Conservation (phyloP, 1,140 invertebrate genomes). For the Drosophila orena region DNA sequence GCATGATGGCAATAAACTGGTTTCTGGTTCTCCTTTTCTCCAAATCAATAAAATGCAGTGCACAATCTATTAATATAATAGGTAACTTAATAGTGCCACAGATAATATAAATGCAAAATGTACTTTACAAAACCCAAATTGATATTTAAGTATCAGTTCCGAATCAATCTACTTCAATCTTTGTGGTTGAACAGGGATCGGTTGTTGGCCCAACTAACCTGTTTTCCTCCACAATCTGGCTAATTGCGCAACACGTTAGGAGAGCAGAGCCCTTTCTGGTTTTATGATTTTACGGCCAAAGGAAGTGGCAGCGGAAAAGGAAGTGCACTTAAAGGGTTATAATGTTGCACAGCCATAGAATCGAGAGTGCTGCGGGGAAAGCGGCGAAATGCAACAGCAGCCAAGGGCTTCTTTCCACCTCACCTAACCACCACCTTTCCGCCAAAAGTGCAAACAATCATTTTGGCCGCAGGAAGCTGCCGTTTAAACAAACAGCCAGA, state of each 20-base stretch:
- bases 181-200: no score
- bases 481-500: slow-evolving; percentile 74
- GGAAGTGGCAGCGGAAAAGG: slow-evolving; percentile 47
- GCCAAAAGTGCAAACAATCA: slow-evolving; percentile 72
- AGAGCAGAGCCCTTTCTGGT: slow-evolving; percentile 27
- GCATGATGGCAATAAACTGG: slow-evolving; percentile 13
- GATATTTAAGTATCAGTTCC: background rate
- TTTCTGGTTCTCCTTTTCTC: slow-evolving; percentile 6
- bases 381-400: slow-evolving; percentile 14
- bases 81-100: background rate
- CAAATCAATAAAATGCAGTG: slow-evolving; percentile 32
- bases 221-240: slow-evolving; percentile 23
- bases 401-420: slow-evolving; percentile 10
- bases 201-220: slow-evolving; percentile 9
- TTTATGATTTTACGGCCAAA: slow-evolving; percentile 23
- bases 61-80: background rate
- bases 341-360: background rate
- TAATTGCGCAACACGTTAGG: slow-evolving; percentile 32
- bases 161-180: background rate
- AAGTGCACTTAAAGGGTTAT: slow-evolving; percentile 44
- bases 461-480: slow-evolving; percentile 69
- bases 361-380: background rate
- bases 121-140: background rate
- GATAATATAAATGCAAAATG: background rate
- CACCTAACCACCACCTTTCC: slow-evolving; percentile 18